Conservation (phyloP, 2,113 vertebrate species). For the Trichechus manatus region DNA sequence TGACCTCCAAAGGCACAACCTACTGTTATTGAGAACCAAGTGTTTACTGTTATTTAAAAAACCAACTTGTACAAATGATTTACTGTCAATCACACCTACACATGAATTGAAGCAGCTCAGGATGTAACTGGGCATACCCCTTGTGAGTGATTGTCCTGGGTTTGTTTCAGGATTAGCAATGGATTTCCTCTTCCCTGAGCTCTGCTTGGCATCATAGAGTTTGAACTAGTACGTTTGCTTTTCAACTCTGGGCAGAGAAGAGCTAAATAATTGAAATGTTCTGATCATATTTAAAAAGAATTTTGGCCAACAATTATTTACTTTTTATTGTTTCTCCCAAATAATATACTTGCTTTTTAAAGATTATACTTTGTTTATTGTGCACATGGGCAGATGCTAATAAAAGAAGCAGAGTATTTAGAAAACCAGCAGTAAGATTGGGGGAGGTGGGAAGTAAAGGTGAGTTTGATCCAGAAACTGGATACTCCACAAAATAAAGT, state of each 20-base stretch:
- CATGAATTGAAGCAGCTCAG: not conserved
- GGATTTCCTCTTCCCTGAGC: not conserved
- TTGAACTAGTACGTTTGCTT: not conserved
- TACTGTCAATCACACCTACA: not conserved
- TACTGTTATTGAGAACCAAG: not conserved
- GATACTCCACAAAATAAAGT: not conserved
- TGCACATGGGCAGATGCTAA: not conserved
- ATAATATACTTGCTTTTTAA: not conserved
- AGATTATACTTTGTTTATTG: not conserved
- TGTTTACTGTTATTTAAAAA: not conserved
- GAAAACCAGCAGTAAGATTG: no score
- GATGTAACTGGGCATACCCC: not conserved
- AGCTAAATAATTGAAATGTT: not conserved
- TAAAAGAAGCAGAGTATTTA: not conserved
- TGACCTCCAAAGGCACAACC: not conserved
- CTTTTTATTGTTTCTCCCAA: not conserved
- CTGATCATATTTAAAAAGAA: not conserved
- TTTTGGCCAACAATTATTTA: constrained; percentile 43
- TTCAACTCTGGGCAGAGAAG: not conserved
- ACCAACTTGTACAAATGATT: not conserved
- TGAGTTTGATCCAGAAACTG: not conserved
- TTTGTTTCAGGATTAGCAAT: not conserved
- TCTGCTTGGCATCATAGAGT: not conserved
- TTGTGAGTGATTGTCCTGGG: not conserved
- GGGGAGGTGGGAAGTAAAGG: not conserved